Evolutionary conservation across 2,113 vertebrate species (phyloP).

Genomic region (Tringa solitaria): DNA sequence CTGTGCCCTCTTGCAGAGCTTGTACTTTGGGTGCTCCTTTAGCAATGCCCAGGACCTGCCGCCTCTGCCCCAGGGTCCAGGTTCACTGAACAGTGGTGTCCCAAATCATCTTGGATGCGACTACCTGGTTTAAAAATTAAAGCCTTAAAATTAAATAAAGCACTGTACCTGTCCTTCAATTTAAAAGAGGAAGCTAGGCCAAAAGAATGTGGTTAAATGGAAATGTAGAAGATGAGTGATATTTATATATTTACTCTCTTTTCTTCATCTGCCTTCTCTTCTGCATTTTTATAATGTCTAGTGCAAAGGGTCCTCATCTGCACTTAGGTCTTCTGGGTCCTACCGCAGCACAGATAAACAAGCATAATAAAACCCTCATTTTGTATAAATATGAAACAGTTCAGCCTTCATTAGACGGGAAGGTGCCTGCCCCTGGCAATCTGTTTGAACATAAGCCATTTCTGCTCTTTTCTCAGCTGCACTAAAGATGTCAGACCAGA

Average conservation of each 20-base stretch:
- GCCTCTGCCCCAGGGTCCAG: not conserved
- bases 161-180: not conserved
- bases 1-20: not conserved
- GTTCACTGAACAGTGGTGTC: not conserved
- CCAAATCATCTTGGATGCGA: not conserved
- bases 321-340: not conserved
- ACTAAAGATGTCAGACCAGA: not conserved
- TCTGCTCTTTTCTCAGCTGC: not conserved
- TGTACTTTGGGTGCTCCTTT: not conserved
- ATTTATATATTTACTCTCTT: not conserved
- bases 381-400: not conserved
- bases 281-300: not conserved
- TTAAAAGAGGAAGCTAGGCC: not conserved
- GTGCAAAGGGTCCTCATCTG: not conserved
- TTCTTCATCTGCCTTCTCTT: not conserved
- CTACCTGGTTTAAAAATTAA: not conserved
- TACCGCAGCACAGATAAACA: not conserved
- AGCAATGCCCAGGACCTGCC: not conserved
- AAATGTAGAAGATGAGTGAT: not conserved
- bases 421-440: not conserved
- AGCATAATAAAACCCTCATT: not conserved
- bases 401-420: conserved; percentile 3
- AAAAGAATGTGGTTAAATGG: not conserved
- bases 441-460: not conserved
- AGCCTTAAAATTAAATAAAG: not conserved